Percentiles rank a stretch among this genome's conserved stretches.
Evolutionary conservation across 2,888 invertebrate genomes (phyloP).

Genomic region (Azorinus chamasolen): DNA sequence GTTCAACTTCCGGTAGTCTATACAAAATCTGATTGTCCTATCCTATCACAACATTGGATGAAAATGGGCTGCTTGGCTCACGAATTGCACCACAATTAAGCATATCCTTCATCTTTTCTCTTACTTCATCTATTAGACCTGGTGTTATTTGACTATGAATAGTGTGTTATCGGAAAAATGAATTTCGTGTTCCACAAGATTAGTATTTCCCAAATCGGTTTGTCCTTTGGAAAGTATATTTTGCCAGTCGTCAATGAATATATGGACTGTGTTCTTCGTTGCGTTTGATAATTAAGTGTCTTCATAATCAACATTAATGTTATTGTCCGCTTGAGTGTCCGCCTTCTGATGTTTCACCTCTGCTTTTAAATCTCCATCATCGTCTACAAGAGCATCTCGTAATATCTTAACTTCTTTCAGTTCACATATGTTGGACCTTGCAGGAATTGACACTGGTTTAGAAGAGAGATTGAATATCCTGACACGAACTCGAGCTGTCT

Average conservation of each 20-base stretch:
- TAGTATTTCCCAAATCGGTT: conserved; percentile 24
- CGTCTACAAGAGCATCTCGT: background rate
- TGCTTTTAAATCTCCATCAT: background rate
- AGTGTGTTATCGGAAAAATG: conserved; percentile 14
- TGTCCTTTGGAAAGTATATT: conserved; percentile 18
- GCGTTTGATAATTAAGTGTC: conserved; percentile 1
- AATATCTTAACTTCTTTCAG: conserved; percentile 26
- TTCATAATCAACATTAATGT: conserved; percentile 5
- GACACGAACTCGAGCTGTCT: conserved; percentile 25
- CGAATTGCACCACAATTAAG: conserved; percentile 26
- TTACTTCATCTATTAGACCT: conserved; percentile 19
- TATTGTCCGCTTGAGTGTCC: background rate
- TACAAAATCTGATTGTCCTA: conserved; percentile 19
- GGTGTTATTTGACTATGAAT: conserved; percentile 33
- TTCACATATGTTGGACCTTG: conserved; percentile 22
- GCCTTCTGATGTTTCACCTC: background rate
- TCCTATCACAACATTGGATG: conserved; percentile 38
- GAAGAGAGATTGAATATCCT: conserved; percentile 23
- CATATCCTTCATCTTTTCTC: conserved; percentile 36
- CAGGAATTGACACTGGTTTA: conserved; percentile 7
- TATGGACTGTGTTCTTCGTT: conserved; percentile 6
- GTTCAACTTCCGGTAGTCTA: conserved; percentile 33
- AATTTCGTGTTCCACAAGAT: conserved; percentile 22
- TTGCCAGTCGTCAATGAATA: conserved; percentile 18
- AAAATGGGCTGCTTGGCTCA: conserved; percentile 21